Base-by-base conservation (phyloP, 2,113 vertebrate species). In the Panthera leo region DNA sequence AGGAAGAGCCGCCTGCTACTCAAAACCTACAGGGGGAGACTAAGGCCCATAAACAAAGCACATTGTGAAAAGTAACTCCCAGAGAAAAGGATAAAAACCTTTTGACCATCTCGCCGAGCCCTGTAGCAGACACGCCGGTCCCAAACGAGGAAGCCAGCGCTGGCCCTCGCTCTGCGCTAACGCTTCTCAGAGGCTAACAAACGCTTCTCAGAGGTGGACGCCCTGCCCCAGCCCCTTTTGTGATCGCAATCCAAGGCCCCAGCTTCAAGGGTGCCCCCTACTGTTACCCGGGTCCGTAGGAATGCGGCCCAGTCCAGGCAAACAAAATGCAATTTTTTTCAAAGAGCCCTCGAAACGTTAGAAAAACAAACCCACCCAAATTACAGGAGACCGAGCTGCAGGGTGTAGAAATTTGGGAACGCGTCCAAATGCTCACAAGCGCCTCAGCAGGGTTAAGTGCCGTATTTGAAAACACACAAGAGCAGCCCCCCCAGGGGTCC, bases 391-490 rank as follows among this genome's bases (percentile, higher is more conserved):
- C 42, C 9, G 67, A 29, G 39, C 61, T 36, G 21, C 15, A 10
- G 58, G 61, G 39, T 36, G 5, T 5, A 65, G 29, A 63, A 51
- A 48, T 19, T 2, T 34, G 39, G 53, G 18, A 55, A 45, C 63
- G 7, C 4, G 19, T 12, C 39, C 67, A 89, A 87, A 61, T 7
- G 27, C 86, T 71, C 68, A 73, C 45, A 16, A 70, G 12, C 4
- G 15, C 36, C 0, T 2, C 16, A 0, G 13, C 1, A 2, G 21
- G 0, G 19, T 27, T 48, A 53, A 36, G 8, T 9, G 25, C 51
- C 51, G 0, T 9, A 8, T 0, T 9, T 2, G 36, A 39, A 71
- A 9, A 76, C 14, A 91, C 31, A 29, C 0, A 23, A 14, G 39
- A 0, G 0, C 45, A 53, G 65, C 65, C 29, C 55, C 55, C 55